A percentile compares a stretch with the other conserved stretches of the same genome.
Conservation (phyloP, 2,888 invertebrate species). For the Platycheirus albimanus region DNA sequence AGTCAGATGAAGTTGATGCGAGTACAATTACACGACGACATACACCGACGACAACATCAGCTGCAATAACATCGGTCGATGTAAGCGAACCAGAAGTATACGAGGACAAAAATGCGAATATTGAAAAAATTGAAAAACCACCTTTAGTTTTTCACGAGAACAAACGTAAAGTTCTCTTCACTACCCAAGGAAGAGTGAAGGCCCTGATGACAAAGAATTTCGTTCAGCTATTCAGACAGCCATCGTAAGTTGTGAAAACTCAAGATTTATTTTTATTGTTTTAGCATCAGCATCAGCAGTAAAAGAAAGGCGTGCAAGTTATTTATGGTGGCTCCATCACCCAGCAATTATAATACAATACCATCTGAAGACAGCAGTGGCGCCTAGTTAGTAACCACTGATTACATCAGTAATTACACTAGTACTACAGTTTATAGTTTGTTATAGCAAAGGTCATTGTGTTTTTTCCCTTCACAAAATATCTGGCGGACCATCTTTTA, state of each 20-base stretch:
- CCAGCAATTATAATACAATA: too few relatives aligned
- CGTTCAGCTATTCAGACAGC: conserved; percentile 88
- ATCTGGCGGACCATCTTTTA: too few relatives aligned
- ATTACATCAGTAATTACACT: too few relatives aligned
- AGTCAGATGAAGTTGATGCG: conserved; percentile 79
- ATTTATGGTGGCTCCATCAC: too few relatives aligned
- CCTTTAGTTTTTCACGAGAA: conserved; percentile 76
- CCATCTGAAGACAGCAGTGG: too few relatives aligned
- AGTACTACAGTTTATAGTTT: too few relatives aligned
- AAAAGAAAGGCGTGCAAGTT: too few relatives aligned
- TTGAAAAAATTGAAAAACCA: conserved; percentile 75
- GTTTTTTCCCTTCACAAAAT: too few relatives aligned
- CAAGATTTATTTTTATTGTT: neutral
- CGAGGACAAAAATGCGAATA: conserved; percentile 73
- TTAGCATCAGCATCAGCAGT: too few relatives aligned
- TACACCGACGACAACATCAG: conserved; percentile 72
- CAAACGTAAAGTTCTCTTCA: conserved; percentile 79
- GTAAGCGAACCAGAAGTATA: conserved; percentile 76
- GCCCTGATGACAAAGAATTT: conserved; percentile 89
- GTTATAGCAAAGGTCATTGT: too few relatives aligned
- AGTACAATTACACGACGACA: conserved; percentile 74
- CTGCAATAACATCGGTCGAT: conserved; percentile 77
- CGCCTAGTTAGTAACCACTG: too few relatives aligned
- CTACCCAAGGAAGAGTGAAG: conserved; percentile 83
- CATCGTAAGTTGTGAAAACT: conserved; percentile 84